phyloP scores from a whole-genome alignment of 37 sponge, comb jelly and placozoan species.

The Halisarca cf. caerulea region DNA sequence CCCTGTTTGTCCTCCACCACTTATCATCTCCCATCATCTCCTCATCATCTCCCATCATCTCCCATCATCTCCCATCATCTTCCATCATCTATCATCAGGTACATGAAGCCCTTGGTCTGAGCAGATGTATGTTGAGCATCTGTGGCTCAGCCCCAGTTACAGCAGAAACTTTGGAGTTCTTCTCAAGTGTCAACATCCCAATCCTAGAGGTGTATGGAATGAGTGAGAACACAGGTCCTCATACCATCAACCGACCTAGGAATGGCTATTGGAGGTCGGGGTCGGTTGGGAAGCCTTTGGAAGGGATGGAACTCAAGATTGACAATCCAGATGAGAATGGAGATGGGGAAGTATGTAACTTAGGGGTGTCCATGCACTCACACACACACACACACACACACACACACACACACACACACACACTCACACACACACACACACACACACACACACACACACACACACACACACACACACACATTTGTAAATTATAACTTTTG shows the following conservation, averaged over 20 bases:
- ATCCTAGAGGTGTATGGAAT: conserved; percentile 89
- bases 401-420: no score
- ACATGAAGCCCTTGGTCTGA: conserved; percentile 31
- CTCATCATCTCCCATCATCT: not conserved
- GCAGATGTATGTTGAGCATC: not conserved
- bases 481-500: no score
- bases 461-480: no score
- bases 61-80: not conserved
- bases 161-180: conserved; percentile 79
- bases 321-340: conserved; percentile 78
- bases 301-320: conserved; percentile 70
- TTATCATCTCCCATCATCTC: not conserved
- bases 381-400: no score
- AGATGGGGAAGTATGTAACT: conserved; percentile 79
- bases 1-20: not conserved
- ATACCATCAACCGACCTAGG: conserved; percentile 38
- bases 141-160: conserved; percentile 69
- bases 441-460: no score
- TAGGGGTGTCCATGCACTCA: not conserved
- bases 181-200: conserved; percentile 85
- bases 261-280: conserved; percentile 69
- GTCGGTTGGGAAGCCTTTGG: conserved; percentile 59
- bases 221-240: conserved; percentile 81
- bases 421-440: no score
- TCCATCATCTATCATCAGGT: no score